A percentile compares a stretch with the other conserved stretches of the same genome.
Evolutionary conservation across 2,113 vertebrate genomes (phyloP).

Genomic region (Rynchops niger): DNA sequence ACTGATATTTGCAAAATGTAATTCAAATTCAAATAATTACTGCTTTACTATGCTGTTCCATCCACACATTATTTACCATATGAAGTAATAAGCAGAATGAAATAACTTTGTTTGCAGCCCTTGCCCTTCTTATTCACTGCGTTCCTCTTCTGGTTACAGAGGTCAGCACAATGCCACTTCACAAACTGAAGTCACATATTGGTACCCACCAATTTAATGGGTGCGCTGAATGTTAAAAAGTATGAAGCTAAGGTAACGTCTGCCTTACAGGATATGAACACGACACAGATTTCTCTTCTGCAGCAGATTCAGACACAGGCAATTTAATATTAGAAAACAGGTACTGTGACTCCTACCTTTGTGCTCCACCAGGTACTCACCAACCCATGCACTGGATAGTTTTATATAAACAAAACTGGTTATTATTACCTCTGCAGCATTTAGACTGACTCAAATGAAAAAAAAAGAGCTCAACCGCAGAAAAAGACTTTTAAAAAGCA

Average conservation of each 20-base stretch:
- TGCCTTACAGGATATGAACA: background rate
- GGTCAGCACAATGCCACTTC: background rate
- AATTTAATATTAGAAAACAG: background rate
- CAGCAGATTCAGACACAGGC: background rate
- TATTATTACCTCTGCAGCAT: background rate
- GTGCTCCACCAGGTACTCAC: background rate
- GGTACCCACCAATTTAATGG: background rate
- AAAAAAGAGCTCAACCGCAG: background rate
- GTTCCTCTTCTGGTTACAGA: background rate
- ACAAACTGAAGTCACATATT: background rate
- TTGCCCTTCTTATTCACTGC: background rate
- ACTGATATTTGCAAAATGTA: background rate
- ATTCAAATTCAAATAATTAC: background rate
- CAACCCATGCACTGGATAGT: background rate
- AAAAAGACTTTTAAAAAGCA: background rate
- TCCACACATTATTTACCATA: background rate
- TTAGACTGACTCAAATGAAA: background rate
- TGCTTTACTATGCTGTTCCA: background rate
- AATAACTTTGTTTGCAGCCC: background rate
- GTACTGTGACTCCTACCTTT: background rate
- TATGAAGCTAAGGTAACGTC: background rate
- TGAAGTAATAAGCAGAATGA: background rate
- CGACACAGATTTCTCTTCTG: background rate
- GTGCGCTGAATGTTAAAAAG: background rate
- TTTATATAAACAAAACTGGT: background rate